These are phyloP conservation scores for Falco punctatus DNA, from an alignment of 2,113 vertebrate species.

Conservation along the genomic window DNA sequence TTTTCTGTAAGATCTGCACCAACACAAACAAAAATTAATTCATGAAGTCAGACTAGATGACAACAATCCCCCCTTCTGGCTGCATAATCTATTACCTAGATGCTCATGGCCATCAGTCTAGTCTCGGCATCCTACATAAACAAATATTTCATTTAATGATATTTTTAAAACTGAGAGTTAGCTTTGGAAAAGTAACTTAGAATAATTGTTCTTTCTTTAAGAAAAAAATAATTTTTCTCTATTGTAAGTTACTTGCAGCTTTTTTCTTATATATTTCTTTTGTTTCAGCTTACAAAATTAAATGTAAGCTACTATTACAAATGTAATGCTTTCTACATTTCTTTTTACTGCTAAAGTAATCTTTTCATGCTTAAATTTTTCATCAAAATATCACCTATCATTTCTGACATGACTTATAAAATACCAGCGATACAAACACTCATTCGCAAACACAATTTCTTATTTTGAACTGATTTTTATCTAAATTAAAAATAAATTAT, in stretches of 20 bases:
- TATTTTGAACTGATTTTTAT: background rate
- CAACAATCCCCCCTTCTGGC: slow-evolving; percentile 1
- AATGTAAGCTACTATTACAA: background rate
- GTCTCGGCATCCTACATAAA: background rate
- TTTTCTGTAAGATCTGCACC: background rate
- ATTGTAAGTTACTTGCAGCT: background rate
- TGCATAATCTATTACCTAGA: slow-evolving; percentile 15
- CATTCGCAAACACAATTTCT: background rate
- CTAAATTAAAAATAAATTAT: slow-evolving; percentile 58
- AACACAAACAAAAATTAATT: slow-evolving; percentile 35
- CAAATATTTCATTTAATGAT: background rate
- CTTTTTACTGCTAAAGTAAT: slow-evolving; percentile 17
- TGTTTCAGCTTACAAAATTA: background rate
- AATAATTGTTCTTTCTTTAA: background rate
- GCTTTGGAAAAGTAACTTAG: background rate
- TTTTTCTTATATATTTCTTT: background rate
- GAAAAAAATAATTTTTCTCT: background rate
- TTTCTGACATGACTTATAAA: background rate
- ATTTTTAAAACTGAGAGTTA: background rate
- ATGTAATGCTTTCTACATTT: background rate
- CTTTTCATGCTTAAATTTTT: slow-evolving; percentile 1
- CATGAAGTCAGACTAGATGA: slow-evolving; percentile 9
- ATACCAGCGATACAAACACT: background rate
- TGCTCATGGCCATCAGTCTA: background rate
- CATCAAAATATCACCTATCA: slow-evolving; percentile 43